Base-by-base conservation (phyloP, 2,113 vertebrate genomes). In the Neofelis nebulosa region DNA sequence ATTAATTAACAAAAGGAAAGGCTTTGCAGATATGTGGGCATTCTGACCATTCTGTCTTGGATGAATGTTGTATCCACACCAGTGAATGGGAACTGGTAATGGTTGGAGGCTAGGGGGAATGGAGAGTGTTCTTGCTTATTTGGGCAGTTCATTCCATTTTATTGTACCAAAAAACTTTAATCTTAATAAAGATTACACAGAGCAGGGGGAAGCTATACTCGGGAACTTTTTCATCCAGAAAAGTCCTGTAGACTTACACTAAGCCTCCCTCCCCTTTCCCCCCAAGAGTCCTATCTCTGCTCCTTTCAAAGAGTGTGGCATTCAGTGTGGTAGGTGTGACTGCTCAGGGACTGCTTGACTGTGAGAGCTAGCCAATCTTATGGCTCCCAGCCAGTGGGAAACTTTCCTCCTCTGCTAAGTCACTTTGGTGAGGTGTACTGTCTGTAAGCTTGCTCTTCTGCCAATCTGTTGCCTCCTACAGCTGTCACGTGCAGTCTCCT, bases 101-200 rank as follows among this genome's bases (percentile, higher is more conserved):
- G 33, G 4, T 18, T 0, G 29, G 7, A 31, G n/a, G 4, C 3
- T 15, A 25, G 55, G 3, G 73, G 4, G 7, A 9, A 1, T 68
- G n/a, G 36, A 50, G 71, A 31, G 13, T n/a, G 31, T 55, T 80
- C 36, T 66, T 89, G 41, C 50, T 68, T 90, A 68, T 33, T 15
- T 81, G 48, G 8, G n/a, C 18, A 8, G 2, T 63, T 41, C 36
- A 6, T 31, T 83, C 16, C 29, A 27, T 57, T 92, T n/a, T 57
- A 5, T 71, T 86, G 55, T 15, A 3, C 38, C n/a, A 23, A 31
- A 66, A 79, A 80, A 12, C 7, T 79, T 85, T 78, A 15, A 80
- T 76, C 7, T 61, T 84, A 48, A 4, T 55, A 94, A 52, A 82
- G 63, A 38, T 15, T 57, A 31, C 50, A 8, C 23, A 65, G 61